Percentiles rank a stretch among this genome's conserved stretches.
These are phyloP conservation scores for Aricia artaxerxes DNA, from an alignment of 2,888 invertebrate species.

Conservation along the genomic window DNA sequence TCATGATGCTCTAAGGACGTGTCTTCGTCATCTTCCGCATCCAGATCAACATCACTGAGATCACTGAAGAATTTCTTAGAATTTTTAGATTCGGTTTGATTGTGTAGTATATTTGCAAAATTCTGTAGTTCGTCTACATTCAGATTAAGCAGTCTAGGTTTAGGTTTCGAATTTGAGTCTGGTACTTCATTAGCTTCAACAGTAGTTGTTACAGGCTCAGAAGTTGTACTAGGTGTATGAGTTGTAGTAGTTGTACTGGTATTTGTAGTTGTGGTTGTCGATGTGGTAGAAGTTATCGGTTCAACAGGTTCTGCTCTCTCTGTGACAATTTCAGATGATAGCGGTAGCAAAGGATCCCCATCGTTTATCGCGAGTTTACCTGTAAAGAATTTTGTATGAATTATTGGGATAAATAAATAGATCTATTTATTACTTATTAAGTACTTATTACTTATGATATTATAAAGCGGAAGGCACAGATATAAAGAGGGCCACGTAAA, in stretches of 20 bases:
- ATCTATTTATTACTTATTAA: no score
- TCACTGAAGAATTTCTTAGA: constrained; percentile 73
- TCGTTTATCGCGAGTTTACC: constrained; percentile 67
- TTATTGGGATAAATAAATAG: not conserved
- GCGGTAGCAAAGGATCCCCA: constrained; percentile 49
- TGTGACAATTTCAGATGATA: constrained; percentile 40
- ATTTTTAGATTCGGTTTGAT: constrained; percentile 55
- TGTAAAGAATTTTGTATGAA: constrained; percentile 45
- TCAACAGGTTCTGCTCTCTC: constrained; percentile 38
- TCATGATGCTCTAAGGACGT: constrained; percentile 49
- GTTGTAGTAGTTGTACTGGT: constrained; percentile 41
- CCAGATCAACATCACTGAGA: constrained; percentile 89
- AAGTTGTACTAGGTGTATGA: constrained; percentile 44
- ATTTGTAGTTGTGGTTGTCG: constrained; percentile 41
- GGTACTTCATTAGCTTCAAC: constrained; percentile 46
- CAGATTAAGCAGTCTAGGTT: constrained; percentile 63
- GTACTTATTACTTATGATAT: no score
- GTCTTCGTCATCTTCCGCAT: constrained; percentile 80
- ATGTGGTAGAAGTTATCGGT: constrained; percentile 34
- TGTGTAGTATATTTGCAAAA: constrained; percentile 68
- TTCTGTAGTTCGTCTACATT: constrained; percentile 71
- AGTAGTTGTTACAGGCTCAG: constrained; percentile 41
- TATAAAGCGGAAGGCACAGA: no score
- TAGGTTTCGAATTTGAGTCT: constrained; percentile 53
- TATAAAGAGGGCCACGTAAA: no score